These are phyloP conservation scores for Phortica okadai DNA, from an alignment of 2,888 invertebrate species.

Conservation along the genomic window DNA sequence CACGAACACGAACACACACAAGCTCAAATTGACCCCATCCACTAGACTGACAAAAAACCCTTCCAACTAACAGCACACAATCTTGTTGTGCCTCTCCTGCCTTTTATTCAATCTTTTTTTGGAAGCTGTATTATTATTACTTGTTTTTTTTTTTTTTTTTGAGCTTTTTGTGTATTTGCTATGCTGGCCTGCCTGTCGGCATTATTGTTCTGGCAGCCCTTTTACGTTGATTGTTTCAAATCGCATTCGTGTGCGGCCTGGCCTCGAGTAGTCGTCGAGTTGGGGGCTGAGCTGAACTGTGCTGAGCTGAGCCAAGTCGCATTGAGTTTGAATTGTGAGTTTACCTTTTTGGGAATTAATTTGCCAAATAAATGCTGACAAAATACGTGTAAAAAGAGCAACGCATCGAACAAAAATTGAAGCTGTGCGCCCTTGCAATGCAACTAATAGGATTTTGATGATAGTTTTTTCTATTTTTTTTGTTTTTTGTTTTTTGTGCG, in stretches of 20 bases:
- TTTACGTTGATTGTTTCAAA: constrained; percentile 67
- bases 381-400: constrained; percentile 57
- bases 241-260: constrained; percentile 47
- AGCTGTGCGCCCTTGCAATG: constrained; percentile 35
- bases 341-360: constrained; percentile 71
- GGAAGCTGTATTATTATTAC: neutral
- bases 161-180: constrained; percentile 22
- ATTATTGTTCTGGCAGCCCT: constrained; percentile 23
- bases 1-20: neutral
- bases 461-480: constrained; percentile 58
- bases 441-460: constrained; percentile 74
- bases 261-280: neutral
- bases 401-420: constrained; percentile 33
- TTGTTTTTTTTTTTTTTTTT: constrained; percentile 19
- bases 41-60: neutral
- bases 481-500: constrained; percentile 35
- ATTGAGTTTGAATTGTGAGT: constrained; percentile 45
- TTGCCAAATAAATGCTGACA: constrained; percentile 69
- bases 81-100: neutral
- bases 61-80: neutral
- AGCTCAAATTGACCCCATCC: neutral
- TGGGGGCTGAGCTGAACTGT: neutral
- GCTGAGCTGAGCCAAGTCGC: neutral
- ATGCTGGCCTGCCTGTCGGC: neutral
- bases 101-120: neutral